These are phyloP conservation scores for Melinopterus prodromus DNA, from an alignment of 2,888 invertebrate species.

Conservation along the genomic window DNA sequence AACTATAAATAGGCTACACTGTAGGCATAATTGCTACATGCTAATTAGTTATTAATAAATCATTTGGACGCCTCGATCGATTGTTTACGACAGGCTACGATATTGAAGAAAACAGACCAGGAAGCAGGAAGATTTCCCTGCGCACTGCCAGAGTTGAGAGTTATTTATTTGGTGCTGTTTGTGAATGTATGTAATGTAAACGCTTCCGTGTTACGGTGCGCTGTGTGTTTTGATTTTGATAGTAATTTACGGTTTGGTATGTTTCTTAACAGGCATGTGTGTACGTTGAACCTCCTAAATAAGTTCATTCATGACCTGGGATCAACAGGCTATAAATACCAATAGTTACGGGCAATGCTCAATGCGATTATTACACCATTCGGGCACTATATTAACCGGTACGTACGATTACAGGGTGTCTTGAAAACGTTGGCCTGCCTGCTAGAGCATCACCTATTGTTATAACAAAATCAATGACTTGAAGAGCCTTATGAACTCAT, in stretches of 20 bases:
- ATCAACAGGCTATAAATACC: not conserved
- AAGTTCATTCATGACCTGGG: constrained; percentile 4
- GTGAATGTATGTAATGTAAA: not conserved
- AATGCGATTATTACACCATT: not conserved
- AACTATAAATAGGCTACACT: not conserved
- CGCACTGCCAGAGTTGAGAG: not conserved
- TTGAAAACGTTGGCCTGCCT: too few species aligned
- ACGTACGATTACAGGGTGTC: not conserved
- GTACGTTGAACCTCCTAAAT: constrained; percentile 4
- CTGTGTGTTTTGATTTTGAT: not conserved
- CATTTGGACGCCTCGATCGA: not conserved
- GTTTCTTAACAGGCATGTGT: not conserved
- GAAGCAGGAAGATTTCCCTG: not conserved
- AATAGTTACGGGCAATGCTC: not conserved
- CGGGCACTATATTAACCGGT: not conserved
- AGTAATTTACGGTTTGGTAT: not conserved
- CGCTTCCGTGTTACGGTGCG: not conserved
- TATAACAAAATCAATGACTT: too few species aligned
- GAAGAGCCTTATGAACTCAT: too few species aligned
- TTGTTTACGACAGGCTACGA: not conserved
- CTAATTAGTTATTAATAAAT: constrained; percentile 4
- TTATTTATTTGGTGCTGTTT: not conserved
- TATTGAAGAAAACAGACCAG: not conserved
- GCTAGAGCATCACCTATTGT: too few species aligned
- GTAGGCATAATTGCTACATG: not conserved